Evolutionary conservation across 2,888 invertebrate species (phyloP), one percentile per base, ranked within the genome.

Genomic region (Mesochorus sp.): DNA sequence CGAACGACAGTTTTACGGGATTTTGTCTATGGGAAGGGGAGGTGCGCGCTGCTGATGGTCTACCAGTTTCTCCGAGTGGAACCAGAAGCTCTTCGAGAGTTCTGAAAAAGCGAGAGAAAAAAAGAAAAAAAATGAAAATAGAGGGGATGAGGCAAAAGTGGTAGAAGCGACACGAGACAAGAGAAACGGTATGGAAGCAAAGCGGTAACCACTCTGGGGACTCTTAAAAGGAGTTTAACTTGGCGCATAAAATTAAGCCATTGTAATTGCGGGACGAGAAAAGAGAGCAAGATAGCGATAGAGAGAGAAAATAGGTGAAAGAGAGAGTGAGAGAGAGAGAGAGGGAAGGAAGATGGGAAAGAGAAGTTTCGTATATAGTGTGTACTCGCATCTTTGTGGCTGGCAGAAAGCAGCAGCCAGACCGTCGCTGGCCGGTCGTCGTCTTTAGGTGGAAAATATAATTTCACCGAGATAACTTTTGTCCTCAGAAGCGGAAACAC

Each of bases 161-260:
- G 55, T 26, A 39, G 8, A 10, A 26, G 34, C 5, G 31, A 28
- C 28, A 42, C 28, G 39, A 26, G 59, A 49, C 49, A 6, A 67
- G 28, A 44, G 51, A 75, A 75, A 44, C 21, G 19, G 37, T 51
- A 34, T 42, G 59, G 59, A 57, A 55, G 67, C 28, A 8, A 57
- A 67, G 64, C 53, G 80, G 83, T 83, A 86, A 85, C 85, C 83
- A 83, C 86, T 84, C 84, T 78, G 61, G 80, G 79, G 84, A 88
- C 87, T 89, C 88, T 88, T 88, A 87, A 88, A 87, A 88, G 87
- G 84, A 87, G 87, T 88, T 89, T 88, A 90, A 90, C 89, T 89
- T 89, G 71, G 82, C 83, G 90, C 90, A 90, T 90, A 89, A 90
- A 90, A 90, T 90, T 90, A 89, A 88, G 85, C 88, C 87, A 89